Base-by-base conservation (phyloP, 2,113 vertebrate genomes). In the Bostrychus sinensis region DNA sequence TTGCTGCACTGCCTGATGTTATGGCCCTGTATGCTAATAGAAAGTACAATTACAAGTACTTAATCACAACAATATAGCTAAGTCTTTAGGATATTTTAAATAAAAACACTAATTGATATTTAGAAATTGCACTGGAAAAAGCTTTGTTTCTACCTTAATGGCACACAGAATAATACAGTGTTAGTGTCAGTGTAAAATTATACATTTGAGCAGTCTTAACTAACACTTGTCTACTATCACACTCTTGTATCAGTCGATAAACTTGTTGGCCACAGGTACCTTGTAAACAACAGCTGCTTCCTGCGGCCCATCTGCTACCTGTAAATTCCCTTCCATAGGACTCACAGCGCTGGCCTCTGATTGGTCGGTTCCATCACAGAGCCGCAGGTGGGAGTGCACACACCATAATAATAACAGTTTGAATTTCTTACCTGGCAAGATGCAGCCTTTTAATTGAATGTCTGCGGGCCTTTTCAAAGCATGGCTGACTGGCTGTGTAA, bases 261-360 rank as follows among this genome's bases (percentile, higher is more conserved):
- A 62, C 66, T 50, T 32, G 58, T 17, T 53, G 53, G 71, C 75
- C 50, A 67, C 59, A 74, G n/a, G 10, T 22, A 28, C 34, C 70
- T 53, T 10, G 59, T 75, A 81, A 85, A 83, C 80, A 80, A 48
- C 85, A 88, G 76, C 82, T 87, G 85, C 28, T 75, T 77, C 32
- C 56, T 69, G 42, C 19, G 4, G 60, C 66, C 72, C 70, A 58
- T 53, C 72, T 78, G 77, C 55, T 65, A 62, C 71, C 76, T 75
- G 53, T 62, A 45, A 58, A 76, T 64, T 69, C 68, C 64, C 72
- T 20, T 72, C 39, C 37, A 34, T 32, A 34, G 50, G 37, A 62
- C 43, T 67, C 64, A 20, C 42, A 14, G 57, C 43, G 32, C 58
- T 3, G n/a, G 26, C 36, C 48, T 54, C 17, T 34, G 50, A 30